Evolutionary conservation across 2,888 invertebrate genomes (phyloP), one percentile per base, ranked within the genome.

Genomic region (Heliconius aoede): DNA sequence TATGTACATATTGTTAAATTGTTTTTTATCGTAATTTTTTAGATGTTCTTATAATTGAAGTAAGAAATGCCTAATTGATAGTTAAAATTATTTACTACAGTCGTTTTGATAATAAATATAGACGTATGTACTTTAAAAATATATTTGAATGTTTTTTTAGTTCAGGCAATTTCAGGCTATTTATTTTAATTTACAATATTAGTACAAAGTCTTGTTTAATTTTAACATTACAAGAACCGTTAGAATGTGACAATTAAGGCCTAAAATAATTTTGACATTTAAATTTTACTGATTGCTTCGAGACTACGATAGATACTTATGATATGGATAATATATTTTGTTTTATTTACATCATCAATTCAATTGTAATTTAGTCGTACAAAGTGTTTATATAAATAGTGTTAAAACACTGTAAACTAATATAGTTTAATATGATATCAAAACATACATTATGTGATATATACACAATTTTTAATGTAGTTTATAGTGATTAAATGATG

Each of bases 401-500:
- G 64, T 73, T 51, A 36, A 64, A 64, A 64, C 62, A 73, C 24
- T 51, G 36, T 76, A 76, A 71, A 64, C 36, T 71, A 75, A 76
- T 72, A 76, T 51, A 73, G 13, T 61, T 68, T 60, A 76, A 72
- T 78, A 80, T 69, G 69, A 76, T 78, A 80, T 79, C 72, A 84
- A 46, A 81, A 85, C 83, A 82, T 85, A 87, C 87, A 89, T 89
- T 88, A 91, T 93, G 93, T 93, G 93, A 93, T 94, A 93, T 93
- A 92, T 93, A 94, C 91, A 93, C 92, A 91, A 89, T 91, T 93
- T 93, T 89, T 91, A 87, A 90, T 82, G 90, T 93, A 94, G 92
- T 83, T 87, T 86, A 90, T 90, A 88, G 84, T 61, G 83, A 86
- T 85, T 82, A 85, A 82, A 78, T 83, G 88, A 89, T 88, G 89